Evolutionary conservation across 1,140 invertebrate species (phyloP).

Genomic region (Tribolium madens): DNA sequence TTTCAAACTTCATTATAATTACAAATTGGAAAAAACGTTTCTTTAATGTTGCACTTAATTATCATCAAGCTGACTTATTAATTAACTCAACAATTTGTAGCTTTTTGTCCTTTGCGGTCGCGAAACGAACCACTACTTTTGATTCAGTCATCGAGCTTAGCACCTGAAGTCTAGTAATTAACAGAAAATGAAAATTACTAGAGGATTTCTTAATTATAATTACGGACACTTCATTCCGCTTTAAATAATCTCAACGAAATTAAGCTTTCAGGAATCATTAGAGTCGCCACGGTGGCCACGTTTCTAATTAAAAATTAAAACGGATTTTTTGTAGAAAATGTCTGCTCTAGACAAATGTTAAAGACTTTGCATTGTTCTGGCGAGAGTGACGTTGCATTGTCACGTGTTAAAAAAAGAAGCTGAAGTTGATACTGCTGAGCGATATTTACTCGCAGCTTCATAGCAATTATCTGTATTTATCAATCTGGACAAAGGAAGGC

Average conservation of each 20-base stretch:
- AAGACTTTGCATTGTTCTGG: background rate
- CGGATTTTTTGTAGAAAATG: background rate
- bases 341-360: background rate
- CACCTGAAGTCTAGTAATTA: conserved; percentile 17
- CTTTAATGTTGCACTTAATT: conserved; percentile 40
- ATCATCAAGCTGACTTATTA: conserved; percentile 36
- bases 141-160: conserved; percentile 4
- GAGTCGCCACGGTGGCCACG: background rate
- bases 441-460: conserved; percentile 33
- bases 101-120: conserved; percentile 9
- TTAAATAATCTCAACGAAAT: conserved; percentile 10
- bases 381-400: background rate
- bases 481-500: conserved; percentile 31
- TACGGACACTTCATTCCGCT: background rate
- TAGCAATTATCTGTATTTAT: conserved; percentile 38
- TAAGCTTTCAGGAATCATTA: background rate
- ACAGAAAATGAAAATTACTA: conserved; percentile 14
- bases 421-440: conserved; percentile 1
- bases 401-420: conserved; percentile 28
- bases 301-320: background rate
- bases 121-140: background rate
- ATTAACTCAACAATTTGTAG: conserved; percentile 25
- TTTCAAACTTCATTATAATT: conserved; percentile 51
- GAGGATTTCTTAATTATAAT: conserved; percentile 19
- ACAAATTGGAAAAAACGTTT: conserved; percentile 42